phyloP scores from a whole-genome alignment of 2,797 vertebrate genomes.

The Anguilla marmorata region DNA sequence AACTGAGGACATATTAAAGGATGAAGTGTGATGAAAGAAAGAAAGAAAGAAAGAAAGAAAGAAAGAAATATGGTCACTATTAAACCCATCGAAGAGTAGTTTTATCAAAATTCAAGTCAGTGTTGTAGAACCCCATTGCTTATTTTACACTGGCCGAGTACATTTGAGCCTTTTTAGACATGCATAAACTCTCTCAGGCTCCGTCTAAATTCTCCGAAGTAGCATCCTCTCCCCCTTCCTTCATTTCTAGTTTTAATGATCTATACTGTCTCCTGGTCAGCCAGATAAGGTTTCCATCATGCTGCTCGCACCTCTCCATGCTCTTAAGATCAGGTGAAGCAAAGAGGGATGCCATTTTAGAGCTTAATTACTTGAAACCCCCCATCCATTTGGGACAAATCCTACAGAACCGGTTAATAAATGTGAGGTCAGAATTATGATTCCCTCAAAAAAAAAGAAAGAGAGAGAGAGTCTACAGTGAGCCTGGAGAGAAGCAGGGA shows the following conservation, averaged over 20 bases:
- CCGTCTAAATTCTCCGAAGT: not conserved
- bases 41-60: constrained; percentile 27
- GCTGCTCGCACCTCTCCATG: too few species aligned
- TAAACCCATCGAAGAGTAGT: not conserved
- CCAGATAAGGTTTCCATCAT: too few species aligned
- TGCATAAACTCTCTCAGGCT: not conserved
- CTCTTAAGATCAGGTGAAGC: too few species aligned
- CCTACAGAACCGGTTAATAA: not conserved
- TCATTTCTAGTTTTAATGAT: too few species aligned
- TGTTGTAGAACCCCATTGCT: too few species aligned
- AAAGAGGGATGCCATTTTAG: too few species aligned
- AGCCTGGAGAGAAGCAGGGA: not conserved
- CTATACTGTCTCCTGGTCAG: too few species aligned
- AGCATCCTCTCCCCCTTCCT: not conserved
- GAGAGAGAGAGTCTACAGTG: not conserved
- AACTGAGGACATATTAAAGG: constrained; percentile 69
- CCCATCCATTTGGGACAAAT: not conserved
- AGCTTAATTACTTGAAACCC: too few species aligned
- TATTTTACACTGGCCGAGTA: not conserved
- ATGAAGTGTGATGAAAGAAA: not conserved
- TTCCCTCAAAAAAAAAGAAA: not conserved
- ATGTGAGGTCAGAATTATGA: not conserved
- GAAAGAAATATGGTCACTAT: not conserved
- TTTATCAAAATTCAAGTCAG: not conserved
- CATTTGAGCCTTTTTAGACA: not conserved